Evolutionary conservation across 2,113 vertebrate genomes (phyloP).

Genomic region (Vulpes vulpes): DNA sequence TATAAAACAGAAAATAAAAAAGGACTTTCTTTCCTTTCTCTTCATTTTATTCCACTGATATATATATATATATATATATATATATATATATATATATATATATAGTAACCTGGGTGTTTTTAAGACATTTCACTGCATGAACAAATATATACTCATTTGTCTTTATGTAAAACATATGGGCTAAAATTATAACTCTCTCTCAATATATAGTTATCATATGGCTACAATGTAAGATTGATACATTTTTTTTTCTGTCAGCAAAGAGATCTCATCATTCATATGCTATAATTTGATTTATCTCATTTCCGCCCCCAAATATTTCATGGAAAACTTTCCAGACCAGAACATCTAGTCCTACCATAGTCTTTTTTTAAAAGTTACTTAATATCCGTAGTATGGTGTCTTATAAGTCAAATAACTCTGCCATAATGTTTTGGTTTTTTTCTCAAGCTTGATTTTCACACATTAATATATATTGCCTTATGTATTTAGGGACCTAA

Average conservation of each 20-base stretch:
- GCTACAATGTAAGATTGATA: background rate
- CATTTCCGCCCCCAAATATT: background rate
- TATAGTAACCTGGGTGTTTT: background rate
- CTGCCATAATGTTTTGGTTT: background rate
- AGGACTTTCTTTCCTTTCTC: background rate
- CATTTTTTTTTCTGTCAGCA: background rate
- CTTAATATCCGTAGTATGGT: background rate
- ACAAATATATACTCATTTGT: background rate
- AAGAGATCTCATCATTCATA: background rate
- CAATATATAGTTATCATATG: background rate
- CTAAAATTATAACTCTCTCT: background rate
- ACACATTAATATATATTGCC: background rate
- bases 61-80: no score
- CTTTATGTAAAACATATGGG: background rate
- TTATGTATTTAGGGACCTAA: background rate
- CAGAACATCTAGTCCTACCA: background rate
- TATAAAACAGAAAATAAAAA: background rate
- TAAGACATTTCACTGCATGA: conserved; percentile 5
- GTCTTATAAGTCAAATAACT: background rate
- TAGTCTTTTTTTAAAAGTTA: background rate
- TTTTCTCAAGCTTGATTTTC: conserved; percentile 13
- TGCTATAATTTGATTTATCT: background rate
- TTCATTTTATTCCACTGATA: no score
- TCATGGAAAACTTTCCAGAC: background rate
- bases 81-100: background rate